Evolutionary conservation across 2,888 invertebrate species (phyloP).

Genomic region (Chrysina gloriosa): DNA sequence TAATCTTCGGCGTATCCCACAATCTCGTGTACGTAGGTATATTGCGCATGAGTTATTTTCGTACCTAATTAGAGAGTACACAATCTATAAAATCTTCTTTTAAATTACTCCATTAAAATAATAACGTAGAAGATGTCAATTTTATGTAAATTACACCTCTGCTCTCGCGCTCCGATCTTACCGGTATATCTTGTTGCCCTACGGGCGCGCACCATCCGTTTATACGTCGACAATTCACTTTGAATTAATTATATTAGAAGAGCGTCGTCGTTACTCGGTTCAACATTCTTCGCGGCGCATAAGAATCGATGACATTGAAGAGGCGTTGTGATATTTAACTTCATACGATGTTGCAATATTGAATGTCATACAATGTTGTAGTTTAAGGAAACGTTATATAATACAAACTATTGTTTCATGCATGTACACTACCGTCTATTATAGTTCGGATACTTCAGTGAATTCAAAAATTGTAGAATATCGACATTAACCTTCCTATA

Average conservation of each 20-base stretch:
- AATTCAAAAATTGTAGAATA: too few relatives aligned
- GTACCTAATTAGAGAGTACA: slow-evolving; percentile 34
- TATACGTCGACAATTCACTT: slow-evolving; percentile 17
- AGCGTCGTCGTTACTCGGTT: slow-evolving; percentile 16
- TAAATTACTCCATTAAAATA: slow-evolving; percentile 38
- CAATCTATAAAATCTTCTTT: slow-evolving; percentile 35
- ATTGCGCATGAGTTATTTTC: slow-evolving; percentile 16
- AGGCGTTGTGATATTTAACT: too few relatives aligned
- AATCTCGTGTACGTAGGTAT: slow-evolving; percentile 5
- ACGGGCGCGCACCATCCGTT: not conserved
- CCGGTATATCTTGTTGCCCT: not conserved
- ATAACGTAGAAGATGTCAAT: slow-evolving; percentile 35
- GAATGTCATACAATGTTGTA: too few relatives aligned
- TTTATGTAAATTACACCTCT: slow-evolving; percentile 34
- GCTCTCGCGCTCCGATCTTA: slow-evolving; percentile 6
- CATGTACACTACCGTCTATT: too few relatives aligned
- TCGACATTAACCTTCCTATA: too few relatives aligned
- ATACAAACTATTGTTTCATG: too few relatives aligned
- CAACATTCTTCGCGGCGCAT: not conserved
- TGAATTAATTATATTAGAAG: slow-evolving; percentile 24
- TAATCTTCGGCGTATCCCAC: slow-evolving; percentile 19
- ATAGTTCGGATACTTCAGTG: too few relatives aligned
- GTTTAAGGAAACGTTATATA: too few relatives aligned
- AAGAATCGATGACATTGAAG: too few relatives aligned
- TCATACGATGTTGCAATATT: too few relatives aligned